These are phyloP conservation scores for Macrosteles quadrilineatus DNA, from an alignment of 1,140 invertebrate genomes.

Conservation along the genomic window DNA sequence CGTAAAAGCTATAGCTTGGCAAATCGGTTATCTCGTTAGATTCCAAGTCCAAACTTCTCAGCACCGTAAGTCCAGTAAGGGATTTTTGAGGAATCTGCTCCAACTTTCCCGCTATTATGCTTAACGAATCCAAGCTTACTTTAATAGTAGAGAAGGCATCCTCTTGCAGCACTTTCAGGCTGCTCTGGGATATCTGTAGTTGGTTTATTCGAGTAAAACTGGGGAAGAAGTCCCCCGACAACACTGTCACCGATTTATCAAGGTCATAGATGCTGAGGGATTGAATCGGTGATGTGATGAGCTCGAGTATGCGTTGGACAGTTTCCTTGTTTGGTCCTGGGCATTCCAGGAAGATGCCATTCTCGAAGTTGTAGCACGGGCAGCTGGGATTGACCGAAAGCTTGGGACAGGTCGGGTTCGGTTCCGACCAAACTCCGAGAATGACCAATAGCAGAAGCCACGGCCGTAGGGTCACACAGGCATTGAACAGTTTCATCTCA, in stretches of 20 bases:
- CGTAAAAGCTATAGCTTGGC: conserved; percentile 84
- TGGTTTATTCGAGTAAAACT: conserved; percentile 70
- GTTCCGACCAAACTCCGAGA: conserved; percentile 18
- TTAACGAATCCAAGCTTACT: conserved; percentile 75
- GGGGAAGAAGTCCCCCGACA: conserved; percentile 72
- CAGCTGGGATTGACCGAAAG: conserved; percentile 73
- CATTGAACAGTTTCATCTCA: conserved; percentile 19
- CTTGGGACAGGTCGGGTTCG: conserved; percentile 58
- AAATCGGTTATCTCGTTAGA: conserved; percentile 81
- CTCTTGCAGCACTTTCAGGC: conserved; percentile 71
- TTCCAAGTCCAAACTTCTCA: conserved; percentile 80
- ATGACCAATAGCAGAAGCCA: conserved; percentile 27
- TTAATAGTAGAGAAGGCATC: conserved; percentile 71
- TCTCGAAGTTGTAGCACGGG: conserved; percentile 88
- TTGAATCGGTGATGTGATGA: conserved; percentile 63
- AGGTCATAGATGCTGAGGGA: conserved; percentile 86
- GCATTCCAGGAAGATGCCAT: conserved; percentile 87
- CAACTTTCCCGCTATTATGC: conserved; percentile 77
- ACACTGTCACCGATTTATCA: conserved; percentile 69
- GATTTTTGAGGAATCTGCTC: conserved; percentile 78
- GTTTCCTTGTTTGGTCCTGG: conserved; percentile 69
- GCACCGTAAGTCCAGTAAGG: conserved; percentile 67
- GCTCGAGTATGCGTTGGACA: conserved; percentile 56
- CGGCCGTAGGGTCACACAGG: not conserved
- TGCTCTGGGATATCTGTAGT: conserved; percentile 81